A percentile compares a stretch with the other conserved stretches of the same genome.
These are phyloP conservation scores for Heteromurus nitidus DNA, from an alignment of 2,888 invertebrate species.

Conservation along the genomic window DNA sequence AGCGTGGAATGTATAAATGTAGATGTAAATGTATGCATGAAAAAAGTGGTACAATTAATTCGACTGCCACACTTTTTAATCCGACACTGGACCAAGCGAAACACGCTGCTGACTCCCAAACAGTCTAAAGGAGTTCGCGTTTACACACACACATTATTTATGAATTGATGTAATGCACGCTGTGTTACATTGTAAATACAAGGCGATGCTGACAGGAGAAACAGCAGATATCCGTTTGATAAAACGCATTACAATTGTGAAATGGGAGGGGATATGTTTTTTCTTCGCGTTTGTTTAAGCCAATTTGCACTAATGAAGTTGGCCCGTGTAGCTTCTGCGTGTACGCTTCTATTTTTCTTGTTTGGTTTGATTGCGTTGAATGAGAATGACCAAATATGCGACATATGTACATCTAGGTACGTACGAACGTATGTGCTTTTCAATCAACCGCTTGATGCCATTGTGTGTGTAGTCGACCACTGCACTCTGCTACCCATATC, in stretches of 20 bases:
- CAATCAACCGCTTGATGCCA: not conserved
- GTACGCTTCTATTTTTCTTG: not conserved
- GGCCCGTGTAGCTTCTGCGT: not conserved
- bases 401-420: not conserved
- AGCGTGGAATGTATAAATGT: too few species aligned
- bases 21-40: too few species aligned
- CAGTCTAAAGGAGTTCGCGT: too few species aligned
- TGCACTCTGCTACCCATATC: too few species aligned
- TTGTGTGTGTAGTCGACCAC: not conserved
- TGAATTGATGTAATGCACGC: slow-evolving; percentile 8
- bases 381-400: not conserved
- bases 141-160: slow-evolving; percentile 6
- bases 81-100: too few species aligned
- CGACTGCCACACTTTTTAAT: not conserved
- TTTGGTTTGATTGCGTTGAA: not conserved
- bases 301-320: slow-evolving; percentile 45
- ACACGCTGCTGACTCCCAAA: too few species aligned
- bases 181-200: slow-evolving; percentile 19
- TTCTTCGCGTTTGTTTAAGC: not conserved
- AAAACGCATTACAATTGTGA: slow-evolving; percentile 33
- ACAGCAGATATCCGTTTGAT: slow-evolving; percentile 43
- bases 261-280: slow-evolving; percentile 46
- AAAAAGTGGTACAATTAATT: slow-evolving; percentile 1
- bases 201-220: slow-evolving; percentile 28
- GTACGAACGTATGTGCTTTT: not conserved